Evolutionary conservation across 2,797 vertebrate genomes (phyloP).

Genomic region (Spea hammondii): DNA sequence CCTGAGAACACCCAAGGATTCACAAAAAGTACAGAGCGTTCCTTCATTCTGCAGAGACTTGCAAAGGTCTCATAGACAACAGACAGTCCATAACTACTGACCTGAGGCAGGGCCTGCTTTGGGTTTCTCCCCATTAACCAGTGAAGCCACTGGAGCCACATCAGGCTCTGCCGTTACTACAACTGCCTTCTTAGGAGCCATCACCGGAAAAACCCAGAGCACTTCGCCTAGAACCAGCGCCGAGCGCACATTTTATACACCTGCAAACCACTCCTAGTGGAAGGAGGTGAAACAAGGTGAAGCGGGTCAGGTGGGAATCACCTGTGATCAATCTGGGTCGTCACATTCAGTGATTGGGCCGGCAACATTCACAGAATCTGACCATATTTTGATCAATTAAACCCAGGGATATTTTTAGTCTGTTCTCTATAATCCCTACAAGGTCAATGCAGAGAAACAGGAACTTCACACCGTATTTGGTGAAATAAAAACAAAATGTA

Average conservation of each 20-base stretch:
- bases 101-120: background rate
- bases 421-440: background rate
- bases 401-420: background rate
- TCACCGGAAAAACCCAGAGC: background rate
- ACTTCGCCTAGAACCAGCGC: no score
- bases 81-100: background rate
- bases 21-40: no score
- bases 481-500: no score
- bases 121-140: background rate
- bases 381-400: no score
- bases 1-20: no score
- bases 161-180: background rate
- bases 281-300: no score
- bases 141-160: background rate
- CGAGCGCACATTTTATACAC: slow-evolving; percentile 1
- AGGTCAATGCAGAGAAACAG: background rate
- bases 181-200: slow-evolving; percentile 35
- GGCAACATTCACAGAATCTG: no score
- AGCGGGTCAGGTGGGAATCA: background rate
- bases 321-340: background rate
- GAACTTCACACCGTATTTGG: no score
- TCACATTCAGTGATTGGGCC: no score
- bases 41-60: no score
- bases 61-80: background rate
- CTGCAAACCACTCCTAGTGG: background rate